These are phyloP conservation scores for Nestor notabilis DNA, from an alignment of 2,113 vertebrate genomes.

Conservation along the genomic window DNA sequence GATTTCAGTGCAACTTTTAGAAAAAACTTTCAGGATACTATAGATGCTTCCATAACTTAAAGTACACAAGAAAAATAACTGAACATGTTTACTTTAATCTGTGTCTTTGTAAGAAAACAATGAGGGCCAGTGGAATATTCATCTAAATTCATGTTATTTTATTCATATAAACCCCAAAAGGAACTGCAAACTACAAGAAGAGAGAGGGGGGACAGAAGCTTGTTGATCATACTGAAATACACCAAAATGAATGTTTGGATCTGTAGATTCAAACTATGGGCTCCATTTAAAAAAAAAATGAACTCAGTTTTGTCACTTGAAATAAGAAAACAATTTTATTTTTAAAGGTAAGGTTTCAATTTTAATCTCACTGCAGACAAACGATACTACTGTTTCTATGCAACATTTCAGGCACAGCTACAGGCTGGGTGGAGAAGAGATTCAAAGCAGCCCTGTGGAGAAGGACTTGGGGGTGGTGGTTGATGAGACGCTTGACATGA, in stretches of 20 bases:
- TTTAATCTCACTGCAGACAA: neutral
- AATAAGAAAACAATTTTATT: neutral
- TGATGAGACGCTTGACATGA: no score
- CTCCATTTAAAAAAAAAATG: neutral
- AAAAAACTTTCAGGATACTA: neutral
- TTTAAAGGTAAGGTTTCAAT: rapidly evolving
- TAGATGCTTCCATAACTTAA: neutral
- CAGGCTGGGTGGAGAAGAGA: no score
- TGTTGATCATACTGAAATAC: neutral
- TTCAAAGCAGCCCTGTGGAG: no score
- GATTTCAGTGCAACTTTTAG: neutral
- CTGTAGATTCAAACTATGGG: neutral
- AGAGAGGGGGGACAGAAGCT: neutral
- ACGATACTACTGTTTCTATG: neutral
- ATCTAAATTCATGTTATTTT: neutral
- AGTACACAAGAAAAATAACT: neutral
- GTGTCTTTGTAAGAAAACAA: neutral
- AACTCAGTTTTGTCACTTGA: neutral
- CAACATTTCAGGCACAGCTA: no score
- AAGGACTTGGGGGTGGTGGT: no score
- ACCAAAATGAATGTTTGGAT: neutral
- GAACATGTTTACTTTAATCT: neutral
- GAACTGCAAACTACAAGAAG: neutral
- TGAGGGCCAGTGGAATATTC: neutral
- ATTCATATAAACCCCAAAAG: neutral